Evolutionary conservation across 2,797 vertebrate genomes (phyloP).

Genomic region (Hemibagrus guttatus): DNA sequence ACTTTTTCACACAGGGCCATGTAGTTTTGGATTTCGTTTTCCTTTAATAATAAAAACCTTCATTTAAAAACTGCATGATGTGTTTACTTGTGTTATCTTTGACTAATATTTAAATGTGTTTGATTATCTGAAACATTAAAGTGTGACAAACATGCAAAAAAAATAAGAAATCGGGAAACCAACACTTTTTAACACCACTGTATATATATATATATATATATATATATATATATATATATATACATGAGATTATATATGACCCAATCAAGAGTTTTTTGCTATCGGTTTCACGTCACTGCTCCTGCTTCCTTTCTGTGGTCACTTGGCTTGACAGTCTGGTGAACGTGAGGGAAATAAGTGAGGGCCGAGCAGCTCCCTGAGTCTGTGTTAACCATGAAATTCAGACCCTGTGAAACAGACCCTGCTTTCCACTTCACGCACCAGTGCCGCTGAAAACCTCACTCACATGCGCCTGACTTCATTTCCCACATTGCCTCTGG

Average conservation of each 20-base stretch:
- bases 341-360: constrained; percentile 35
- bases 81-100: too few relatives aligned
- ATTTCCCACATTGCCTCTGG: constrained; percentile 68
- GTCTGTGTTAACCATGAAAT: constrained; percentile 57
- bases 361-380: constrained; percentile 32
- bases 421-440: constrained; percentile 63
- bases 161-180: too few relatives aligned
- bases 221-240: too few relatives aligned
- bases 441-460: constrained; percentile 58
- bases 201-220: too few relatives aligned
- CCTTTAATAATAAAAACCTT: too few relatives aligned
- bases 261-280: constrained; percentile 34
- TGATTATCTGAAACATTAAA: too few relatives aligned
- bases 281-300: constrained; percentile 12
- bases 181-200: too few relatives aligned
- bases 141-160: too few relatives aligned
- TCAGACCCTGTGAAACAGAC: constrained; percentile 56
- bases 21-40: too few relatives aligned
- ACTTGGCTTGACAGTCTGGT: constrained; percentile 27
- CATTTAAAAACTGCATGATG: too few relatives aligned
- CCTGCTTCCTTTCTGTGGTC: not conserved
- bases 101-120: too few relatives aligned
- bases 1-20: too few relatives aligned
- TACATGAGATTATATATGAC: constrained; percentile 33
- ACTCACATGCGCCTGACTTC: constrained; percentile 64